These are phyloP conservation scores for Drosophila longiperda DNA, from an alignment of 2,888 invertebrate genomes.

Conservation along the genomic window DNA sequence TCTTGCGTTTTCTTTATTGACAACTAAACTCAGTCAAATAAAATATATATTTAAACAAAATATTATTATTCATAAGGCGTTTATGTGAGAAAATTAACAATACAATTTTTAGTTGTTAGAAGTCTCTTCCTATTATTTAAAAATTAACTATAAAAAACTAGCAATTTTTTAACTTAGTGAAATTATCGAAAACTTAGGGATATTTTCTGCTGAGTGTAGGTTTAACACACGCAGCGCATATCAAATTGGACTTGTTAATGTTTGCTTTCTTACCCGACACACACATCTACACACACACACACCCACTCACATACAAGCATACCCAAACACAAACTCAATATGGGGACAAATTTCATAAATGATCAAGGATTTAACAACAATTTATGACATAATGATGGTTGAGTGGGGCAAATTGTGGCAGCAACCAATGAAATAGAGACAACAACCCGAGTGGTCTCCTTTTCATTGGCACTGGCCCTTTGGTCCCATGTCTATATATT, in stretches of 20 bases:
- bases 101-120: background rate
- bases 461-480: constrained; percentile 39
- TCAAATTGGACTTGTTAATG: constrained; percentile 41
- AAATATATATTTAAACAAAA: background rate
- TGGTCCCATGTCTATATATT: constrained; percentile 63
- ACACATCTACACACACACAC: constrained; percentile 7
- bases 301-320: background rate
- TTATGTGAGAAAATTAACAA: background rate
- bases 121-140: background rate
- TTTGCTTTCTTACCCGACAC: background rate
- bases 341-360: constrained; percentile 77
- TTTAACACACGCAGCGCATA: constrained; percentile 58
- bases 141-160: background rate
- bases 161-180: background rate
- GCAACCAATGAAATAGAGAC: constrained; percentile 43
- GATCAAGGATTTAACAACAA: constrained; percentile 78
- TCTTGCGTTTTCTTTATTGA: background rate
- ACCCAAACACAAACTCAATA: constrained; percentile 23
- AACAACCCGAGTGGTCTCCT: constrained; percentile 26
- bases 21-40: too few species aligned
- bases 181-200: background rate
- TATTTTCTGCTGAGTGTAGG: constrained; percentile 3
- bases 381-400: constrained; percentile 78
- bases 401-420: constrained; percentile 65
- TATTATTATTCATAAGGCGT: background rate